Evolutionary conservation across 1,140 invertebrate species (phyloP).

Genomic region (Reticulitermes speratus): DNA sequence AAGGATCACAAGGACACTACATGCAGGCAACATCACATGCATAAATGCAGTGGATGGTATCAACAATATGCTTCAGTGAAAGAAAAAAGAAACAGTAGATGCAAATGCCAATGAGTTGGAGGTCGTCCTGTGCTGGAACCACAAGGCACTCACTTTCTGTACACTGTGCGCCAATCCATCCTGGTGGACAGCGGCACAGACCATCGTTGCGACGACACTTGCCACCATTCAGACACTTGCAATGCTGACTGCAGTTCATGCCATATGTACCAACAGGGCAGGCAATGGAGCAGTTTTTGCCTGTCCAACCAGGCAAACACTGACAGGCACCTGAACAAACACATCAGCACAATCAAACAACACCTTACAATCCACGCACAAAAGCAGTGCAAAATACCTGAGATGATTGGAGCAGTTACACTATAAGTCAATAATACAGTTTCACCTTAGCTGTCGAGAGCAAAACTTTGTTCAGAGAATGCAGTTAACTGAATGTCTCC

Average conservation of each 20-base stretch:
- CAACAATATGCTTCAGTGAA: too few species aligned
- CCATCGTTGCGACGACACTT: slow-evolving; percentile 79
- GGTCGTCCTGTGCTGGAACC: not conserved
- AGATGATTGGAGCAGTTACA: too few species aligned
- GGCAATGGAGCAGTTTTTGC: slow-evolving; percentile 71
- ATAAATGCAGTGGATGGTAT: too few species aligned
- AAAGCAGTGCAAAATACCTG: too few species aligned
- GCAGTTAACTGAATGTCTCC: too few species aligned
- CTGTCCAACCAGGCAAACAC: slow-evolving; percentile 83
- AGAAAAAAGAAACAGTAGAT: not conserved
- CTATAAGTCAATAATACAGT: too few species aligned
- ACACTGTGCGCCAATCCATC: slow-evolving; percentile 78
- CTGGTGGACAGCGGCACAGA: slow-evolving; percentile 73
- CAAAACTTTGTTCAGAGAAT: too few species aligned
- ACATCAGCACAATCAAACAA: not conserved
- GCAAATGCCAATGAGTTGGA: not conserved
- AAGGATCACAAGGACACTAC: too few species aligned
- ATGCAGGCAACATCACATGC: too few species aligned
- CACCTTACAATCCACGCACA: not conserved
- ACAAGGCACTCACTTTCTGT: slow-evolving; percentile 62
- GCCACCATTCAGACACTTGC: slow-evolving; percentile 79
- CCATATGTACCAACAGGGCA: slow-evolving; percentile 84
- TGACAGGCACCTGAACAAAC: slow-evolving; percentile 67
- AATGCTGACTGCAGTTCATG: slow-evolving; percentile 80
- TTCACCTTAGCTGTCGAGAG: too few species aligned